Evolutionary conservation across 2,113 vertebrate genomes (phyloP), one percentile per base, ranked within the genome.

Genomic region (Ramphastos sulfuratus): DNA sequence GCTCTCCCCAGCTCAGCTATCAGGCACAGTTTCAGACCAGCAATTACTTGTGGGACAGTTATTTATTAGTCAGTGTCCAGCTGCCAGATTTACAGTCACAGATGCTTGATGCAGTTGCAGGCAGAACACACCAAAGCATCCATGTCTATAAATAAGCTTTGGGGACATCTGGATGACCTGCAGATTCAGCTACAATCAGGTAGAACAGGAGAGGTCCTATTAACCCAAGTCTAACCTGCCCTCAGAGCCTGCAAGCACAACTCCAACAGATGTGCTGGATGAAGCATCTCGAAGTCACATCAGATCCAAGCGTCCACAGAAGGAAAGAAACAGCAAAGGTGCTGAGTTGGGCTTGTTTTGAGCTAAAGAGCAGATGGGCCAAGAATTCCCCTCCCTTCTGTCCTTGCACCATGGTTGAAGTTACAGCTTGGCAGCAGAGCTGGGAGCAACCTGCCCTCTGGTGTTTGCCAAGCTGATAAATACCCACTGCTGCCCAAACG

Each of bases 51-150:
- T 17, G 82, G 56, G 87, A 87, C 87, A 80, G 69, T 54, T 75
- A 90, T 81, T 94, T 69, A 95, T 91, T 83, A 89, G 80, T 55
- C 66, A 15, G 12, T 37, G 76, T 74, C 82, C 93, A 92, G 52
- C 92, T 94, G 85, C 75, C 91, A 96, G 91, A 81, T 95, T 94
- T 88, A 75, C 61, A 75, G 76, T 13, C 72, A 56, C 4, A 0
- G 72, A 20, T 24, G 27, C 64, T 14, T 56, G 76, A 72, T 12
- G 64, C 2, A 12, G 35, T 59, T 65, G 85, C 79, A 92, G 63
- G 75, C 73, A 83, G 65, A 67, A 94, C 91, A 87, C 72, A 79
- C 16, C 24, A 4, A 30, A 61, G 85, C 72, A 42, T 54, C 65
- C 24, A 10, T 23, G 56, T 54, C 85, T 82, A 87, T 80, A 93